A percentile compares a stretch with the other conserved stretches of the same genome.
phyloP scores from a whole-genome alignment of 1,140 invertebrate species.

The Pseudobourletiella spinata region DNA sequence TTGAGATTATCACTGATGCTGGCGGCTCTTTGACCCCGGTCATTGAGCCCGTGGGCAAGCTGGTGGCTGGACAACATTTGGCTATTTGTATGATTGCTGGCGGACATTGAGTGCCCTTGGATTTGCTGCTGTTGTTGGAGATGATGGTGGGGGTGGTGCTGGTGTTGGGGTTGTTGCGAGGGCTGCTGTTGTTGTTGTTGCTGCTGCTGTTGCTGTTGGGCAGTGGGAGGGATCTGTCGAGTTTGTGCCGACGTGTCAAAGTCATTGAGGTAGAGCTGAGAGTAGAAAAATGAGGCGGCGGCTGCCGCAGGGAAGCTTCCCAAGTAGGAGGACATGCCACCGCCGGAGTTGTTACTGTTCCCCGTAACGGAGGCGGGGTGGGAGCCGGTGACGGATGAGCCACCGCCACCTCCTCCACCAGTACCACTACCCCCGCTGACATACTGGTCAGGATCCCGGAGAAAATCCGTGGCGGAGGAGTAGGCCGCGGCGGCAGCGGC shows the following conservation, averaged over 20 bases:
- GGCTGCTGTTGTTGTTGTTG: not conserved
- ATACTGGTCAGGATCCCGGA: slow-evolving; percentile 18
- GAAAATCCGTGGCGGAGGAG: slow-evolving; percentile 1
- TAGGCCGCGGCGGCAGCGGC: not conserved
- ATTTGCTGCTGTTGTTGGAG: slow-evolving; percentile 19
- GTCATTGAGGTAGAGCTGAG: slow-evolving; percentile 36
- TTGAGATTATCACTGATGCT: slow-evolving; percentile 18
- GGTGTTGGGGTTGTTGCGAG: slow-evolving; percentile 3
- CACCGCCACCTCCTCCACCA: not conserved
- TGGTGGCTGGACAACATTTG: not conserved
- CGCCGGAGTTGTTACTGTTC: slow-evolving; percentile 2
- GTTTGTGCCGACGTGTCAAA: slow-evolving; percentile 17
- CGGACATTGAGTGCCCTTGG: not conserved
- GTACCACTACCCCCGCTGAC: not conserved
- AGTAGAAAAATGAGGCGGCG: slow-evolving; percentile 34
- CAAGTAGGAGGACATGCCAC: slow-evolving; percentile 22
- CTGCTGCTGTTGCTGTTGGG: not conserved
- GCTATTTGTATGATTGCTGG: not conserved
- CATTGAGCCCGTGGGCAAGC: not conserved
- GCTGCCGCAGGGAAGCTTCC: slow-evolving; percentile 32
- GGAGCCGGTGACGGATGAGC: not conserved
- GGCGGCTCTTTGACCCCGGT: not conserved
- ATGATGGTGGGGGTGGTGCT: slow-evolving; percentile 11
- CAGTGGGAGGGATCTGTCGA: not conserved
- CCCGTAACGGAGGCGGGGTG: not conserved